Conservation (phyloP, 2,113 vertebrate species). For the Ophiodon elongatus region DNA sequence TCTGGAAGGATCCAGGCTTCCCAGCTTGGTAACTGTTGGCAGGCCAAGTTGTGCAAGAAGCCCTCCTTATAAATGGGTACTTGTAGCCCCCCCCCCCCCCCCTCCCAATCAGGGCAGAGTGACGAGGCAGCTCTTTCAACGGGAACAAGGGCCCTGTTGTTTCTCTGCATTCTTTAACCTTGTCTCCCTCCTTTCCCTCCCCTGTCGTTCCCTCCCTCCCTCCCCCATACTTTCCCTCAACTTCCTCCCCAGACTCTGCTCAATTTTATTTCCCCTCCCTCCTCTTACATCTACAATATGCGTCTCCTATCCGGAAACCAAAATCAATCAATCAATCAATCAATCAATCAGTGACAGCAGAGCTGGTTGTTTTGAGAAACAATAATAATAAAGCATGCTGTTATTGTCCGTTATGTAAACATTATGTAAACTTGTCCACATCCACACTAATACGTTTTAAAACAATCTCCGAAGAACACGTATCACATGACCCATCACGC, state of each 20-base stretch:
- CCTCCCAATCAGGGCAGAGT: constrained; percentile 51
- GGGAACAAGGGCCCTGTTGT: constrained; percentile 83
- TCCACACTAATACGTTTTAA: too few species aligned
- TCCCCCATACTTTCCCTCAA: constrained; percentile 44
- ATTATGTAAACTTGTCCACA: too few species aligned
- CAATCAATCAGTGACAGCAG: background rate
- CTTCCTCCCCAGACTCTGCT: constrained; percentile 28
- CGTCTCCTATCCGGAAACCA: background rate
- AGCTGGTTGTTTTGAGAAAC: background rate
- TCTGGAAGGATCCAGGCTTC: constrained; percentile 21
- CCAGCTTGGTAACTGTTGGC: constrained; percentile 38
- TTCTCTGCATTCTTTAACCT: constrained; percentile 79
- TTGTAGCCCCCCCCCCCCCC: constrained; percentile 32
- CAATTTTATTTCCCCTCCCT: constrained; percentile 15
- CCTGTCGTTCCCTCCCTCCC: constrained; percentile 69
- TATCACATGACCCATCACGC: too few species aligned
- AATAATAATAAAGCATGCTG: background rate
- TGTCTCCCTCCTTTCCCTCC: constrained; percentile 70
- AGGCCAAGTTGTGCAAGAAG: constrained; percentile 33
- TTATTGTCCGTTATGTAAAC: too few species aligned
- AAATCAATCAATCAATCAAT: background rate
- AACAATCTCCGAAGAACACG: too few species aligned
- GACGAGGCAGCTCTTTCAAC: constrained; percentile 79
- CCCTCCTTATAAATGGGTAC: constrained; percentile 38
- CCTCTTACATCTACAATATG: background rate